Evolutionary conservation across 2,113 vertebrate genomes (phyloP), one percentile per base, ranked within the genome.

Genomic region (Sebastes fasciatus): DNA sequence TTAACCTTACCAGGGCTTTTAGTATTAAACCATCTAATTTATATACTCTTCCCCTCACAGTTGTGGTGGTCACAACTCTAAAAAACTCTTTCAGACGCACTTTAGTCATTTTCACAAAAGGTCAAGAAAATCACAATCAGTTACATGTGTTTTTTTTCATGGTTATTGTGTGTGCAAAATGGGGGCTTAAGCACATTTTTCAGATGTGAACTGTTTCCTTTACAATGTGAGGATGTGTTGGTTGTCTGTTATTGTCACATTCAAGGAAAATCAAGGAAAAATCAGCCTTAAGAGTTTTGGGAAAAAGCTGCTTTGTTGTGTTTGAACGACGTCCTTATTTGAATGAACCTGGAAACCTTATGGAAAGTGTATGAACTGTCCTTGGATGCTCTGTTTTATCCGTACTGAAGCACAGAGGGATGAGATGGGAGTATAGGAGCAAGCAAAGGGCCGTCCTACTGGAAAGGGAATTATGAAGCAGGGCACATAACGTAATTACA

Each of bases 401-500:
- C 43, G 42, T 55, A 48, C 86, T 45, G 14, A 62, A 70, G 19
- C 51, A 1, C 58, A 73, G 26, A 70, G 60, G 13, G 64, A 86
- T 54, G 58, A 70, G 43, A 77, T 8, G 52, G 1, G 43, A 57
- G 66, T 48, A 34, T 34, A 26, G 46, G 72, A 86, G 64, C 21
- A 8, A 3, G 23, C 55, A 46, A 42, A 48, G 62, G 34, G 55
- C 40, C 14, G 40, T 73, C 66, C 77, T 51, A 49, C 55, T 54
- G 13, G 66, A 66, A 74, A 58, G 51, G 66, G 82, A 86, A 83
- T 83, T 75, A 76, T 40, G 43, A 57, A 88, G 34, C 34, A 34
- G 77, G 72, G 74, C 71, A 84, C 46, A 40, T 66, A 84, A 86
- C 26, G 52, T 78, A 86, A 91, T 91, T 92, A 90, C 65, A 85